Percentiles rank a stretch among this genome's conserved stretches.
Conservation (phyloP, 2,888 invertebrate species). For the Anodontia alba region DNA sequence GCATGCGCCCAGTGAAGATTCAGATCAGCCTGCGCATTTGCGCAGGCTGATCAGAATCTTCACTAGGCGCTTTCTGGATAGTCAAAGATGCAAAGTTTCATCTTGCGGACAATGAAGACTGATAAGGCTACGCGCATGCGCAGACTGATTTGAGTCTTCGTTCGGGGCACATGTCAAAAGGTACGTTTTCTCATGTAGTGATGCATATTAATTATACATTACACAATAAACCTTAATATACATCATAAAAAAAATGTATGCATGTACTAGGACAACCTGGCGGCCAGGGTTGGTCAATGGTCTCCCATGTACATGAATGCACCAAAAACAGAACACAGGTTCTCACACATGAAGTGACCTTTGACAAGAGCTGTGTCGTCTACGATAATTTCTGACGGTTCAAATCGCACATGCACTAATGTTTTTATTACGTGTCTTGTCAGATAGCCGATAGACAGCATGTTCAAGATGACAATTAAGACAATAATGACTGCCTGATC, state of each 20-base stretch:
- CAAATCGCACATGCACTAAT: not conserved
- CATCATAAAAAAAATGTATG: not conserved
- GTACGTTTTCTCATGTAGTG: no score
- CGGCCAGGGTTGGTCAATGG: not conserved
- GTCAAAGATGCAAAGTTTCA: no score
- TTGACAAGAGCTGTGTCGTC: not conserved
- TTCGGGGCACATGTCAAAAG: no score
- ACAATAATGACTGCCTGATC: not conserved
- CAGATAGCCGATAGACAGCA: not conserved
- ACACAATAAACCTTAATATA: no score
- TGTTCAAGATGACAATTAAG: not conserved
- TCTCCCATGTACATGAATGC: not conserved
- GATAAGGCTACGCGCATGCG: no score
- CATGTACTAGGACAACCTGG: not conserved
- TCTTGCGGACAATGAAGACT: no score
- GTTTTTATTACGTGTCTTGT: not conserved
- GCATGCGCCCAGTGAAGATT: no score
- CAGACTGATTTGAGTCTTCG: no score
- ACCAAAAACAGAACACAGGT: not conserved
- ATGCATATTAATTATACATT: no score
- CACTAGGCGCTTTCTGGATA: no score
- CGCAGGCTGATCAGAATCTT: no score
- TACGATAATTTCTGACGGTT: not conserved
- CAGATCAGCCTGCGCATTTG: no score
- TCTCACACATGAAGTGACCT: not conserved